A percentile compares a stretch with the other conserved stretches of the same genome.
phyloP scores from a whole-genome alignment of 2,797 vertebrate genomes.

The Poeciliopsis presidionis region DNA sequence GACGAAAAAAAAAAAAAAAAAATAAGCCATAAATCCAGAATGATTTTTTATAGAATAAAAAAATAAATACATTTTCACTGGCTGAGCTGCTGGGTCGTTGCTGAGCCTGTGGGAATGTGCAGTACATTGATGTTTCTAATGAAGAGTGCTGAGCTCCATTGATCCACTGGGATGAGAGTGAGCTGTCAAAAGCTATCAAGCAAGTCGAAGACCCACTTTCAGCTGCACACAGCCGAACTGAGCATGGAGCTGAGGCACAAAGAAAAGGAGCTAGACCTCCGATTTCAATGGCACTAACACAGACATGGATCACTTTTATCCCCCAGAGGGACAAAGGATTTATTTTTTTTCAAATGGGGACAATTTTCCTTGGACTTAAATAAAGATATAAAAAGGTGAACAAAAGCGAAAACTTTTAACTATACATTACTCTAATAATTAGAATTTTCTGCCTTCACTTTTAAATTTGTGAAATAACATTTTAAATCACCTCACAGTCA shows the following conservation, averaged over 20 bases:
- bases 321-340: conserved; percentile 21
- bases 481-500: not conserved
- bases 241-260: conserved; percentile 48
- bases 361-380: not conserved
- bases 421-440: not conserved
- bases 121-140: conserved; percentile 78
- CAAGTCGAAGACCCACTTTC: conserved; percentile 73
- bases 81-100: conserved; percentile 53
- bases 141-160: conserved; percentile 78
- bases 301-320: conserved; percentile 43
- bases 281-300: conserved; percentile 38
- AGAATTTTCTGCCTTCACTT: not conserved
- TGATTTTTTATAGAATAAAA: conserved; percentile 43
- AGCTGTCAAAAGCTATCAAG: conserved; percentile 80
- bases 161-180: conserved; percentile 77
- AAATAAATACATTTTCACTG: conserved; percentile 42
- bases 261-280: conserved; percentile 60
- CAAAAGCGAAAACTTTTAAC: not conserved
- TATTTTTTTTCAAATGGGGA: conserved; percentile 24
- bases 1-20: conserved; percentile 18
- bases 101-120: conserved; percentile 72
- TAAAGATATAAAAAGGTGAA: conserved; percentile 1
- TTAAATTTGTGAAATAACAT: not conserved
- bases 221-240: conserved; percentile 56
- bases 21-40: conserved; percentile 18